phyloP scores from a whole-genome alignment of 2,888 invertebrate species.

The Zaprionus bogoriensis region DNA sequence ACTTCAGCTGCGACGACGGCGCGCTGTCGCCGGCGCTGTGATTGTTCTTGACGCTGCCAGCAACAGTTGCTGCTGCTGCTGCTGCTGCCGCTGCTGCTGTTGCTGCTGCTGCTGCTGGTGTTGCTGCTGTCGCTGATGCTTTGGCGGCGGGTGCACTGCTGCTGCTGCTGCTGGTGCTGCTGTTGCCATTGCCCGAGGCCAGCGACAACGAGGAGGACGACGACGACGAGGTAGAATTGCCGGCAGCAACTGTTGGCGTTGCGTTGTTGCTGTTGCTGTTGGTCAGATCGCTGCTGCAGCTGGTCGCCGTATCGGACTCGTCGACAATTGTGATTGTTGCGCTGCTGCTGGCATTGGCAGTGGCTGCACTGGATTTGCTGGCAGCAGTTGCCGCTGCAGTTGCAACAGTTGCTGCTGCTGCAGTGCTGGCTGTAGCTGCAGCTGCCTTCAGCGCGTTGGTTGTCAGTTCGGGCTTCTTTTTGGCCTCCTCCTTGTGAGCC shows the following conservation, averaged over 20 bases:
- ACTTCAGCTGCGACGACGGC: constrained; percentile 27
- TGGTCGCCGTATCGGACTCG: constrained; percentile 80
- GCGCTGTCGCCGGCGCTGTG: constrained; percentile 43
- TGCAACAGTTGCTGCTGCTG: background rate
- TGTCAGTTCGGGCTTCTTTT: constrained; percentile 52
- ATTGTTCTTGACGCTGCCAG: constrained; percentile 38
- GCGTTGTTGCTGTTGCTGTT: constrained; percentile 40
- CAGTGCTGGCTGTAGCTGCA: background rate
- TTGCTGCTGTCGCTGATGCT: background rate
- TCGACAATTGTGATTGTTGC: constrained; percentile 81
- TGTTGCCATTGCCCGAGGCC: constrained; percentile 8
- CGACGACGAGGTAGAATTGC: background rate
- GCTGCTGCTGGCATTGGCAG: background rate
- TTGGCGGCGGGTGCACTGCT: too few species aligned
- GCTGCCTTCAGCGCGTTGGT: constrained; percentile 10
- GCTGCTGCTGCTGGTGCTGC: constrained; percentile 28
- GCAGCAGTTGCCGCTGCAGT: constrained; percentile 3
- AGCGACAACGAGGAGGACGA: background rate
- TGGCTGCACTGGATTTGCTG: constrained; percentile 7
- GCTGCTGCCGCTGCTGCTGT: background rate
- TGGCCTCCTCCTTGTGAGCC: constrained; percentile 53
- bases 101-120: constrained; percentile 19
- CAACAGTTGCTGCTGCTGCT: background rate
- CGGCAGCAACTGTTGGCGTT: background rate
- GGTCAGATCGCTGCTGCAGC: constrained; percentile 35